Conservation (phyloP, 2,113 vertebrate genomes). For the Chaetura pelagica region DNA sequence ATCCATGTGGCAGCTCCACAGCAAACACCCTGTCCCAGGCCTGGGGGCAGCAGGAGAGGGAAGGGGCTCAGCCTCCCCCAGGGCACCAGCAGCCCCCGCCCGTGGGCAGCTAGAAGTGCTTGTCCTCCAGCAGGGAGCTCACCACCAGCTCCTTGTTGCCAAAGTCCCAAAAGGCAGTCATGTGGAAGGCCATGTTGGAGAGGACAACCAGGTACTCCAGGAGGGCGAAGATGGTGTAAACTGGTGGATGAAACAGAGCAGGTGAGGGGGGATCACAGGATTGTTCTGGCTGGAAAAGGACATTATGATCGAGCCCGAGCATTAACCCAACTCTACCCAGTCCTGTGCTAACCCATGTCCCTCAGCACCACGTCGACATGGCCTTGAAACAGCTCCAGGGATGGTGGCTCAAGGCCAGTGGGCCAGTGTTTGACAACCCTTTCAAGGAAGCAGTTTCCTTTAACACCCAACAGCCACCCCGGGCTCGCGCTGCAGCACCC, state of each 20-base stretch:
- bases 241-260: conserved; percentile 48
- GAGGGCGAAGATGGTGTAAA: conserved; percentile 92
- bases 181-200: conserved; percentile 97
- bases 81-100: background rate
- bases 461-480: too few species aligned
- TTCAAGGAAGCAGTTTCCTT: too few species aligned
- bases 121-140: conserved; percentile 85
- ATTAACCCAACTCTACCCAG: too few species aligned
- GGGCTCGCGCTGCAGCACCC: too few species aligned
- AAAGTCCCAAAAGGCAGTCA: conserved; percentile 96
- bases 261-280: background rate
- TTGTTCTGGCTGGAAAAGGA: too few species aligned
- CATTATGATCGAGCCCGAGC: too few species aligned
- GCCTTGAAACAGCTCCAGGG: too few species aligned
- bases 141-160: conserved; percentile 89
- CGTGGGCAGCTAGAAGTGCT: conserved; percentile 80
- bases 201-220: conserved; percentile 95
- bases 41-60: background rate
- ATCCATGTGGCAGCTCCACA: background rate
- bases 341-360: too few species aligned
- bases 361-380: too few species aligned
- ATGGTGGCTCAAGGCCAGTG: too few species aligned
- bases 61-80: background rate
- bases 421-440: too few species aligned
- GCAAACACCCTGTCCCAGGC: background rate